Conservation (phyloP, 2,888 invertebrate genomes). For the Stenchaetothrips biformis region DNA sequence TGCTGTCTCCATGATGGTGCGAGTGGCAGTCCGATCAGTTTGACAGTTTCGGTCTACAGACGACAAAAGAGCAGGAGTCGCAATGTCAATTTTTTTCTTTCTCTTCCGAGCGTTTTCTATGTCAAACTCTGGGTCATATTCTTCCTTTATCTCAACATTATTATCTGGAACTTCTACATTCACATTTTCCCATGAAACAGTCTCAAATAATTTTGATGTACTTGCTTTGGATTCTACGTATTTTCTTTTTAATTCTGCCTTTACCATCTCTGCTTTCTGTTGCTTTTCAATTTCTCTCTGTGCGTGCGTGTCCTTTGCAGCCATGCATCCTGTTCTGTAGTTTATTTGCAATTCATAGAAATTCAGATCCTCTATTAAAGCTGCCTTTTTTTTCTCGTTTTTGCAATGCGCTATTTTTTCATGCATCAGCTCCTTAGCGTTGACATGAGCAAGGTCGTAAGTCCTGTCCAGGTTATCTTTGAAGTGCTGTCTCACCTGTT, state of each 20-base stretch:
- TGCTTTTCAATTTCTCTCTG: not conserved
- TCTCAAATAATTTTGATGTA: not conserved
- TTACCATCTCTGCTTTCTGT: not conserved
- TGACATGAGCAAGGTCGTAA: not conserved
- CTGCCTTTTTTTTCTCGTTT: not conserved
- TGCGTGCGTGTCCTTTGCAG: not conserved
- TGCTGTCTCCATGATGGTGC: slow-evolving; percentile 22
- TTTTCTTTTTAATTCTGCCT: not conserved
- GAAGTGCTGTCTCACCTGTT: not conserved
- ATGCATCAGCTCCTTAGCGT: not conserved
- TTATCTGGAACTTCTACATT: not conserved
- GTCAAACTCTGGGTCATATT: not conserved
- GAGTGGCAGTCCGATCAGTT: slow-evolving; percentile 27
- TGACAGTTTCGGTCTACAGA: slow-evolving; percentile 28
- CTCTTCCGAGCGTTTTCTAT: not conserved
- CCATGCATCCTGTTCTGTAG: not conserved
- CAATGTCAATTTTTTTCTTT: not conserved
- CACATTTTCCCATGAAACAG: not conserved
- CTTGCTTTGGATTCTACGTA: not conserved
- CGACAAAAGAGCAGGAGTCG: not conserved
- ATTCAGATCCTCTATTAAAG: not conserved
- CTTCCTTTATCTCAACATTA: not conserved
- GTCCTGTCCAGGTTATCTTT: not conserved
- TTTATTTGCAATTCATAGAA: not conserved
- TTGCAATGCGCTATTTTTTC: not conserved